Evolutionary conservation across 2,113 vertebrate species (phyloP).

Genomic region (Hypomesus transpacificus): DNA sequence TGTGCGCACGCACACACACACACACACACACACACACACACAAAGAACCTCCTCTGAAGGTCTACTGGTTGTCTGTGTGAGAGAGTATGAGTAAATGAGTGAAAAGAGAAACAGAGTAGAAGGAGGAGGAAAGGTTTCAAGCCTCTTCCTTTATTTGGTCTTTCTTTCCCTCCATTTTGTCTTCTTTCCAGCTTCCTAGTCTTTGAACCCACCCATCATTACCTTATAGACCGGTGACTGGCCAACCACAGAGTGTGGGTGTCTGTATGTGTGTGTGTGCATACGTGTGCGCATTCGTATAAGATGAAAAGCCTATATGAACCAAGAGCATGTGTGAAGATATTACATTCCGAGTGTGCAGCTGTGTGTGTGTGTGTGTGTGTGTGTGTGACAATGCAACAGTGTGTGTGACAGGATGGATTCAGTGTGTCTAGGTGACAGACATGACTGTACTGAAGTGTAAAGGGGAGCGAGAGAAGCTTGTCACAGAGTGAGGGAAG

Average conservation of each 20-base stretch:
- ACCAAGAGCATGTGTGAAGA: no score
- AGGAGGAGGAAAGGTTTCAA: not conserved
- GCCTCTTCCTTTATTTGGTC: constrained; percentile 36
- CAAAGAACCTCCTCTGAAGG: constrained; percentile 20
- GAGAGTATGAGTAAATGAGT: not conserved
- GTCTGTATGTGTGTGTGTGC: no score
- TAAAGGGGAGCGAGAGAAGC: constrained; percentile 18
- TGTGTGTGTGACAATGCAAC: constrained; percentile 47
- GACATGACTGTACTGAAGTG: constrained; percentile 14
- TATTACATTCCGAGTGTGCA: no score
- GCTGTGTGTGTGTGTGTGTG: not conserved
- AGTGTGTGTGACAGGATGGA: constrained; percentile 33
- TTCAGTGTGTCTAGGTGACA: constrained; percentile 50
- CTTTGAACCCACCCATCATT: no score
- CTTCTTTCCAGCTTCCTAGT: constrained; percentile 43
- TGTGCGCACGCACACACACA: not conserved
- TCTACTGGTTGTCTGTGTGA: not conserved
- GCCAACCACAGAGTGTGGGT: no score
- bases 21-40: constrained; percentile 23
- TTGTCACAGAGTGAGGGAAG: constrained; percentile 50
- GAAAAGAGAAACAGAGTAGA: not conserved
- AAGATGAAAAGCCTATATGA: no score
- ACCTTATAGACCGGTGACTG: no score
- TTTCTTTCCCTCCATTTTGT: constrained; percentile 42
- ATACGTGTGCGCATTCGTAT: no score